Evolutionary conservation across 2,113 vertebrate species (phyloP).

Genomic region (Geothlypis trichas): DNA sequence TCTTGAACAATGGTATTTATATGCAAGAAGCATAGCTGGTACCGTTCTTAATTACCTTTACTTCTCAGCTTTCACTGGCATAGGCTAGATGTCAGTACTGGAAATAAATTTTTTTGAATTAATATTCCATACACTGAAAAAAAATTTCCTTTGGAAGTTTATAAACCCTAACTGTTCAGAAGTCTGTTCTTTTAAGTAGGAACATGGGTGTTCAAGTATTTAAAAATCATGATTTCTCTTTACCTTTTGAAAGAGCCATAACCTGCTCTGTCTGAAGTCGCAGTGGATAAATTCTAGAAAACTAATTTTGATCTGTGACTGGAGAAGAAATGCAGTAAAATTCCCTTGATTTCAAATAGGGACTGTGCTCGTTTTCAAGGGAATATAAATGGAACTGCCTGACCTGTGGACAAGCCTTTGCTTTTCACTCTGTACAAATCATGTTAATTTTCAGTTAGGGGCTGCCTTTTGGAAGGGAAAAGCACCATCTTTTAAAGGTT

Average conservation of each 20-base stretch:
- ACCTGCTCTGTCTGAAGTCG: background rate
- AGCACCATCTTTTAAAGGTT: background rate
- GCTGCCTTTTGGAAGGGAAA: background rate
- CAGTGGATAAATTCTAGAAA: background rate
- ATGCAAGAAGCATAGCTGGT: background rate
- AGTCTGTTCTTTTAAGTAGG: background rate
- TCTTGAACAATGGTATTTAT: background rate
- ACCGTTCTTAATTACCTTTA: background rate
- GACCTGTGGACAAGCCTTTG: background rate
- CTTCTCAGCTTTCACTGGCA: background rate
- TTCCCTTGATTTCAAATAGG: background rate
- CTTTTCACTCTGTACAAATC: background rate
- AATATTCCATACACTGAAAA: background rate
- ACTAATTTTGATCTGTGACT: background rate
- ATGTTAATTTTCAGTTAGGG: background rate
- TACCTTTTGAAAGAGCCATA: background rate
- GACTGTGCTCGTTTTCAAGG: background rate
- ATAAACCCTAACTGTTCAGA: background rate
- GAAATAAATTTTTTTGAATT: background rate
- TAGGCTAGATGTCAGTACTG: background rate
- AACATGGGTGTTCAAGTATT: background rate
- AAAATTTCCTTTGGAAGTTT: background rate
- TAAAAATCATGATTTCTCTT: background rate
- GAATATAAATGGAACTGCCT: background rate
- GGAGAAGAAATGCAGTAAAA: background rate